Conservation (phyloP, 2,113 vertebrate genomes). For the Oplegnathus fasciatus region DNA sequence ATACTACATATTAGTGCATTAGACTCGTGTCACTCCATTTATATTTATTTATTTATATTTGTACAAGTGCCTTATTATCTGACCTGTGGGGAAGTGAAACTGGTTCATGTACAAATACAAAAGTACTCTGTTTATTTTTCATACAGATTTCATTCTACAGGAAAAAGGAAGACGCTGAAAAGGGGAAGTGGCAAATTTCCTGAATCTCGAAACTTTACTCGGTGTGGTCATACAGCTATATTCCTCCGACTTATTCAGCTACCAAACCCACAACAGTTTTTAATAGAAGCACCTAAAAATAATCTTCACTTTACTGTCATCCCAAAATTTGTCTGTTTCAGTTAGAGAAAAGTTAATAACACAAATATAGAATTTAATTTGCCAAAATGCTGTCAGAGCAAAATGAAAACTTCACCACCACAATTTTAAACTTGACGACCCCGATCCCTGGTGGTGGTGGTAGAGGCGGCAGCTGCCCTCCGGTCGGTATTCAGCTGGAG, state of each 20-base stretch:
- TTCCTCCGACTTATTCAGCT: background rate
- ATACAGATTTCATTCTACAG: background rate
- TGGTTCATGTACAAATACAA: background rate
- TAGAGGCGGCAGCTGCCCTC: conserved; percentile 56
- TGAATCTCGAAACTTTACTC: conserved; percentile 10
- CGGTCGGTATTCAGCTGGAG: conserved; percentile 75
- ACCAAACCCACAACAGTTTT: conserved; percentile 1
- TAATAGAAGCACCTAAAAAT: background rate
- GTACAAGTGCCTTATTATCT: no score
- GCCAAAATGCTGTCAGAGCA: conserved; percentile 13
- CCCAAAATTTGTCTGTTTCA: background rate
- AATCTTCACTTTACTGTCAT: background rate
- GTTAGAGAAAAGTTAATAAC: background rate
- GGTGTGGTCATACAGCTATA: background rate
- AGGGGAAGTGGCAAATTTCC: conserved; percentile 41
- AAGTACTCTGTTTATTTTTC: background rate
- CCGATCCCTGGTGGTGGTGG: background rate
- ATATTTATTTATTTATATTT: no score
- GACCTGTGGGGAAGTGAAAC: background rate
- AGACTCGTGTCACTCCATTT: background rate
- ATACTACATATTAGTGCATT: background rate
- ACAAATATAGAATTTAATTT: background rate
- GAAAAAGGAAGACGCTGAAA: conserved; percentile 27
- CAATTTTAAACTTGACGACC: background rate
- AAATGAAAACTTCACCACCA: conserved; percentile 4